These are phyloP conservation scores for Gallinago solitaria DNA, from an alignment of 2,797 vertebrate species.

Conservation along the genomic window DNA sequence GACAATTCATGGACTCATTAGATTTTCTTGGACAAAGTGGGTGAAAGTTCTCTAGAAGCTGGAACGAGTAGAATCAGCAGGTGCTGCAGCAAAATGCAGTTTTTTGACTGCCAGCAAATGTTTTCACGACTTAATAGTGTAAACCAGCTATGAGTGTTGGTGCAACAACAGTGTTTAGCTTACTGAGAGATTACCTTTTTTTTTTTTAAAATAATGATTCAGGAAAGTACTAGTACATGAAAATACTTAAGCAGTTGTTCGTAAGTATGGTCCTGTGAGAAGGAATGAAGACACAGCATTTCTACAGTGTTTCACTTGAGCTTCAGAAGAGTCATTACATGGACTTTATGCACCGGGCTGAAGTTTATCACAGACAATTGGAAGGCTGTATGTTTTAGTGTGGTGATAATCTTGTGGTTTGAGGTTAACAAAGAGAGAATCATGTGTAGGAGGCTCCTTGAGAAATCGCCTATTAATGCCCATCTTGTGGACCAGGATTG, in stretches of 20 bases:
- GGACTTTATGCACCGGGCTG: not conserved
- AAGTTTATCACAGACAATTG: not conserved
- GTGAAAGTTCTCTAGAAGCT: not conserved
- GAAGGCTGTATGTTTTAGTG: not conserved
- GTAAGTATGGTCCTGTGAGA: not conserved
- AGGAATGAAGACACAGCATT: not conserved
- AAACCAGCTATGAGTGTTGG: not conserved
- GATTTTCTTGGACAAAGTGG: not conserved
- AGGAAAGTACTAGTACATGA: not conserved
- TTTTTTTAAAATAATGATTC: not conserved
- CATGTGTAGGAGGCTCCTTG: not conserved
- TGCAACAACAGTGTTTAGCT: not conserved
- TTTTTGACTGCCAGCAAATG: not conserved
- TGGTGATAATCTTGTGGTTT: not conserved
- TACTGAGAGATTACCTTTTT: not conserved
- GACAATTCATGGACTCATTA: not conserved
- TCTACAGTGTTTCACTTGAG: not conserved
- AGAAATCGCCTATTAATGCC: not conserved
- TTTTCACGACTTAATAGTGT: not conserved
- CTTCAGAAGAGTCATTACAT: not conserved
- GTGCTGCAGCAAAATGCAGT: not conserved
- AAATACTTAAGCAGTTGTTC: not conserved
- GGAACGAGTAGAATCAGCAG: not conserved
- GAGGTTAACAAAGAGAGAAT: not conserved
- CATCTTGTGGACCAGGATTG: not conserved